phyloP scores from a whole-genome alignment of 1,140 invertebrate species.

The Pantala flavescens region DNA sequence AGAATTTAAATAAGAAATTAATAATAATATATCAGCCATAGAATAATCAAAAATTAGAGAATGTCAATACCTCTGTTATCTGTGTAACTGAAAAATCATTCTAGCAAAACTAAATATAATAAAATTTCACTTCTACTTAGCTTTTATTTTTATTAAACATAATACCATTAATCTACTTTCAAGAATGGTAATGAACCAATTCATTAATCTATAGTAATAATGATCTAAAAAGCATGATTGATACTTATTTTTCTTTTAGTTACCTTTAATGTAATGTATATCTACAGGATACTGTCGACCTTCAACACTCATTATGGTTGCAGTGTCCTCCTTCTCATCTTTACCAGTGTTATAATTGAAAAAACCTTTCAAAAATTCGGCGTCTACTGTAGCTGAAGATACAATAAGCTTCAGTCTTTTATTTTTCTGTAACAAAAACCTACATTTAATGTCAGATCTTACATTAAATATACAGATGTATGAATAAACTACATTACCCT shows the following conservation, averaged over 20 bases:
- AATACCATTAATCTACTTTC: too few species aligned
- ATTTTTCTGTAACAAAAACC: conserved; percentile 55
- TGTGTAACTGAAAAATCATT: too few species aligned
- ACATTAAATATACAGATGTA: neutral
- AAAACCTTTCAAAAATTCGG: conserved; percentile 73
- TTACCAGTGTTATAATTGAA: conserved; percentile 63
- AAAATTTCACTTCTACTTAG: too few species aligned
- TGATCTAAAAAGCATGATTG: too few species aligned
- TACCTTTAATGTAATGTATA: conserved; percentile 69
- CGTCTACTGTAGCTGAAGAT: conserved; percentile 92
- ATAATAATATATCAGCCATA: too few species aligned
- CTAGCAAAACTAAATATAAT: too few species aligned
- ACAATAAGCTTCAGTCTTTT: conserved; percentile 75
- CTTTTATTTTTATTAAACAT: too few species aligned
- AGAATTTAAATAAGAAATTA: too few species aligned
- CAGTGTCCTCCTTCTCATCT: conserved; percentile 49
- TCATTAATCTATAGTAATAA: too few species aligned
- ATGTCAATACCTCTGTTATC: too few species aligned
- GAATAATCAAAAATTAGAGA: too few species aligned
- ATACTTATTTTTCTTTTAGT: neutral
- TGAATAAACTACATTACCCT: conserved; percentile 38
- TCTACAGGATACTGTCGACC: conserved; percentile 83
- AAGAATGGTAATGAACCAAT: too few species aligned
- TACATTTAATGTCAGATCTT: conserved; percentile 12
- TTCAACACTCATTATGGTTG: conserved; percentile 76